Evolutionary conservation across 2,888 invertebrate species (phyloP).

Genomic region (Lasioglossum leucozonium): DNA sequence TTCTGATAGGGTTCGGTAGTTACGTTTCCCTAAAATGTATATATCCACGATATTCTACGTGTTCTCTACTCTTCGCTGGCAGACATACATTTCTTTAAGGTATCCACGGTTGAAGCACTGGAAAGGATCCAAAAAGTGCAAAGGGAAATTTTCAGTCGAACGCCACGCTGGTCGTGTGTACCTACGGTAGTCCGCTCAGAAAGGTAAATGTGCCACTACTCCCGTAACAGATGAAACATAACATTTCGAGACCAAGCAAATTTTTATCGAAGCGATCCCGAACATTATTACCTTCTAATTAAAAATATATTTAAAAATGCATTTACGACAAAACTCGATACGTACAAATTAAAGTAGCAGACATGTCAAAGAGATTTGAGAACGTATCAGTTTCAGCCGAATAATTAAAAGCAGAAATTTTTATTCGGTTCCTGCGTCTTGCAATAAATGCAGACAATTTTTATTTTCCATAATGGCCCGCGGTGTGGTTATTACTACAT

Average conservation of each 20-base stretch:
- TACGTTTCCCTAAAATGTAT: neutral
- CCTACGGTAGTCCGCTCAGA: neutral
- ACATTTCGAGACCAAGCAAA: neutral
- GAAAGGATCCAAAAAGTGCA: constrained; percentile 39
- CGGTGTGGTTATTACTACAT: no score
- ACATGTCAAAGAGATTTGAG: no score
- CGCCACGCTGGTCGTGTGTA: neutral
- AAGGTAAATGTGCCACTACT: neutral
- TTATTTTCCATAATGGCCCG: no score
- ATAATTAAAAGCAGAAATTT: no score
- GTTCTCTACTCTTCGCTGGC: neutral
- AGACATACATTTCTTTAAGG: constrained; percentile 23
- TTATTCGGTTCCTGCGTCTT: no score
- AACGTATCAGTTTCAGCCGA: no score
- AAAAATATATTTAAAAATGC: neutral
- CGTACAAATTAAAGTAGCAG: no score
- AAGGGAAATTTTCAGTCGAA: constrained; percentile 36
- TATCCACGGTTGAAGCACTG: constrained; percentile 24
- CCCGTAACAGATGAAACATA: neutral
- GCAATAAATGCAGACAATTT: no score
- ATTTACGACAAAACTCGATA: no score
- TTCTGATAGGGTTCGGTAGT: neutral
- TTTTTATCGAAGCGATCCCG: neutral
- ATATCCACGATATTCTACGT: neutral
- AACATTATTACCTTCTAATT: neutral